Evolutionary conservation across 2,888 invertebrate genomes (phyloP).

Genomic region (Alcis repandata): DNA sequence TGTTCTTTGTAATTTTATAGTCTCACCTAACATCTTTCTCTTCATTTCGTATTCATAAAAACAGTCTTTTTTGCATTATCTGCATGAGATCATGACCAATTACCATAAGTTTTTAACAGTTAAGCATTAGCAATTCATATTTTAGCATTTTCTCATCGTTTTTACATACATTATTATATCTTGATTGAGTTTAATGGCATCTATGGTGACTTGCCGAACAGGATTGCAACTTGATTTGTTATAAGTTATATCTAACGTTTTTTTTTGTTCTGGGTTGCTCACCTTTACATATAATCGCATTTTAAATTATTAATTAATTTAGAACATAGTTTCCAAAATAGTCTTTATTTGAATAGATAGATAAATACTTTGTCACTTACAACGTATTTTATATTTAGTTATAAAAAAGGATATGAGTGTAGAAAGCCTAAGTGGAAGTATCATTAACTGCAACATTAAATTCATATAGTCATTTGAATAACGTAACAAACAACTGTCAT

Average conservation of each 20-base stretch:
- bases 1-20: constrained; percentile 19
- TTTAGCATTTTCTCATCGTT: constrained; percentile 41
- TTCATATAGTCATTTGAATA: constrained; percentile 15
- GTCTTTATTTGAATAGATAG: too few relatives aligned
- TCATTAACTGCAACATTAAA: constrained; percentile 1
- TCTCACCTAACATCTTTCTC: constrained; percentile 28
- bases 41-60: constrained; percentile 29
- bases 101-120: constrained; percentile 38
- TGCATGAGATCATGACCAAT: constrained; percentile 39
- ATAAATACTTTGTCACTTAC: too few relatives aligned
- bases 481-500: constrained; percentile 28
- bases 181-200: constrained; percentile 12
- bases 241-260: too few relatives aligned
- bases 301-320: neutral
- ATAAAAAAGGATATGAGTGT: neutral
- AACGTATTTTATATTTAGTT: too few relatives aligned
- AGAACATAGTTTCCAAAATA: too few relatives aligned
- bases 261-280: neutral
- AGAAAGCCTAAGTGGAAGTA: neutral
- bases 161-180: constrained; percentile 33
- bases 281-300: neutral
- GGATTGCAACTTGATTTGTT: constrained; percentile 20
- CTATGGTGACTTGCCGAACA: constrained; percentile 18
- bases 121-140: constrained; percentile 44
- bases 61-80: constrained; percentile 27